phyloP scores from a whole-genome alignment of 2,797 vertebrate genomes.

The Sebastes iracundus region DNA sequence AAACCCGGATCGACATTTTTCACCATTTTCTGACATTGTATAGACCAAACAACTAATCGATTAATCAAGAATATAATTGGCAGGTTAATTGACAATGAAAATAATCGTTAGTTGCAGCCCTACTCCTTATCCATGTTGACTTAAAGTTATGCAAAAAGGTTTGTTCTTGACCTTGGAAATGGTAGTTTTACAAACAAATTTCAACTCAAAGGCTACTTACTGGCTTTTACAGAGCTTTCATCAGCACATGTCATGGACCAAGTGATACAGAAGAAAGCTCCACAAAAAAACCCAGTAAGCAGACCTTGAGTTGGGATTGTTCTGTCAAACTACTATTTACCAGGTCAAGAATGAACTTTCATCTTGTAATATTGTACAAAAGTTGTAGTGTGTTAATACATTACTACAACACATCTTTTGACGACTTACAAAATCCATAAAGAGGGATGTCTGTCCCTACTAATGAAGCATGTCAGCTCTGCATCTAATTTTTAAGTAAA shows the following conservation, averaged over 20 bases:
- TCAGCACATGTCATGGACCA: background rate
- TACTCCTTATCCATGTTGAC: background rate
- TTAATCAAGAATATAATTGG: too few species aligned
- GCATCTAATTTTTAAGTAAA: conserved; percentile 11
- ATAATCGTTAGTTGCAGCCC: too few species aligned
- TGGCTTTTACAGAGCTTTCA: background rate
- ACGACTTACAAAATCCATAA: background rate
- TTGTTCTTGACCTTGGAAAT: background rate
- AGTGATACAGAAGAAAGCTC: background rate
- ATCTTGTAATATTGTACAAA: background rate
- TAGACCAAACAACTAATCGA: too few species aligned
- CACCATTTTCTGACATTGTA: too few species aligned
- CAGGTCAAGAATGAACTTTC: background rate
- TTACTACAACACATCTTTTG: background rate
- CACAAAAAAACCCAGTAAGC: background rate
- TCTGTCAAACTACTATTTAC: background rate
- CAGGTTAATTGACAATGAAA: too few species aligned
- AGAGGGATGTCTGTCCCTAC: background rate
- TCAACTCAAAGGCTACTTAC: background rate
- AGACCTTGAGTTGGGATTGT: background rate
- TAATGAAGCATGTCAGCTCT: background rate
- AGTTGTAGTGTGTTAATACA: background rate
- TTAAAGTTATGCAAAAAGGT: background rate
- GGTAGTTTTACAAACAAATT: background rate
- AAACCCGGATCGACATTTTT: too few species aligned